Percentiles rank a stretch among this genome's conserved stretches.
Conservation (phyloP, 2,113 vertebrate genomes). For the Glareola pratincola region DNA sequence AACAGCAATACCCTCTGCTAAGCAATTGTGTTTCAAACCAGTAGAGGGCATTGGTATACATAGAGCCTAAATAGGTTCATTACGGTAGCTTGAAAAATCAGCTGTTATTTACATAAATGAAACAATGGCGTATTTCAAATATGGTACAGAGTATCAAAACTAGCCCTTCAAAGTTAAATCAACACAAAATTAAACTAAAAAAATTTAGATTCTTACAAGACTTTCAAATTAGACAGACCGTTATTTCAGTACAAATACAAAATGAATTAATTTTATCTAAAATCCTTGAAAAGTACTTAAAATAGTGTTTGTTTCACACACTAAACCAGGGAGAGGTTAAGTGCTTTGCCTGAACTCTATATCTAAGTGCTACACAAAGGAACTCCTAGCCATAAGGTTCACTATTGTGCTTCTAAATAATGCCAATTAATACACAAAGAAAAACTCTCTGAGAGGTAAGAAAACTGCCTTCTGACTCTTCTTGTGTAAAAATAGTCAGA, state of each 20-base stretch:
- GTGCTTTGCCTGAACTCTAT: background rate
- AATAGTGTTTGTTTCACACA: background rate
- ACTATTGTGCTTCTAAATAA: background rate
- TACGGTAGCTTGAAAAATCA: background rate
- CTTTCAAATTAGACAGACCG: background rate
- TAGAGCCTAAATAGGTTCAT: background rate
- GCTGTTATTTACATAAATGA: background rate
- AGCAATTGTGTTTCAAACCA: conserved; percentile 20
- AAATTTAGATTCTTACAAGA: background rate
- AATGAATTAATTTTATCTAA: background rate
- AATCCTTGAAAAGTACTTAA: background rate
- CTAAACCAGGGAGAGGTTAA: background rate
- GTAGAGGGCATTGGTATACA: conserved; percentile 57
- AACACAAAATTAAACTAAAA: background rate
- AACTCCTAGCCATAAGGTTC: background rate
- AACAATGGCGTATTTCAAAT: conserved; percentile 5
- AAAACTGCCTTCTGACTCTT: background rate
- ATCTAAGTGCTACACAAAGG: background rate
- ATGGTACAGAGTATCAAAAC: background rate
- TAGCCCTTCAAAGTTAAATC: background rate
- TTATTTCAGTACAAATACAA: background rate
- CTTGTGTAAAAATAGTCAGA: background rate
- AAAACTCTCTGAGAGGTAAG: background rate
- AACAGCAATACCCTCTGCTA: background rate
- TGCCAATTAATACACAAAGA: background rate